Evolutionary conservation across 2,113 vertebrate genomes (phyloP).

Genomic region (Collichthys lucidus): DNA sequence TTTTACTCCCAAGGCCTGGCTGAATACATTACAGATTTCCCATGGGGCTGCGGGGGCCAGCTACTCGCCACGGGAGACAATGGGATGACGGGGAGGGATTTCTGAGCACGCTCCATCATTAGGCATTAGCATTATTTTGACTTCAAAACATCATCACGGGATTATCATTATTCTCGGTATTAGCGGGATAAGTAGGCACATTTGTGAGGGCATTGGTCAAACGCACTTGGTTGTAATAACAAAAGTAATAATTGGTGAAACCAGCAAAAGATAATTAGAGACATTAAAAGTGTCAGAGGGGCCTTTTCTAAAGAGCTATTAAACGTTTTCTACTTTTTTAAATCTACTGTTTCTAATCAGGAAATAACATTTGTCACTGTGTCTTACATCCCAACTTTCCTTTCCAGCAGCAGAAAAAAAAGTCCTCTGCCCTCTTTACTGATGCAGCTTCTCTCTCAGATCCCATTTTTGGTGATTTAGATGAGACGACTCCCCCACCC

Average conservation of each 20-base stretch:
- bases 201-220: conserved; percentile 55
- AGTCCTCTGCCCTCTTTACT: not conserved
- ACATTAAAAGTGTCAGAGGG: conserved; percentile 17
- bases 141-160: conserved; percentile 64
- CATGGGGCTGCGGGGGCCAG: conserved; percentile 70
- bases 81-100: conserved; percentile 72
- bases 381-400: not conserved
- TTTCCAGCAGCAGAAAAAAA: conserved; percentile 8
- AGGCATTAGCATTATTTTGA: conserved; percentile 74
- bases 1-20: conserved; percentile 82
- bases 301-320: not conserved
- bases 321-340: not conserved
- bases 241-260: conserved; percentile 37
- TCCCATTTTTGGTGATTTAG: conserved; percentile 49
- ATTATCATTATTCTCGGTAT: conserved; percentile 66
- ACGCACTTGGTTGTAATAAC: conserved; percentile 31
- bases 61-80: conserved; percentile 72
- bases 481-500: conserved; percentile 30
- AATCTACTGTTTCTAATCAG: not conserved
- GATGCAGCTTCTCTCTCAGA: conserved; percentile 21
- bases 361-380: not conserved
- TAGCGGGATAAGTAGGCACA: conserved; percentile 51
- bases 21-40: conserved; percentile 84
- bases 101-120: conserved; percentile 77
- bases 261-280: conserved; percentile 44